Evolutionary conservation across 2,888 invertebrate genomes (phyloP).

Genomic region (Latrodectus hesperus): DNA sequence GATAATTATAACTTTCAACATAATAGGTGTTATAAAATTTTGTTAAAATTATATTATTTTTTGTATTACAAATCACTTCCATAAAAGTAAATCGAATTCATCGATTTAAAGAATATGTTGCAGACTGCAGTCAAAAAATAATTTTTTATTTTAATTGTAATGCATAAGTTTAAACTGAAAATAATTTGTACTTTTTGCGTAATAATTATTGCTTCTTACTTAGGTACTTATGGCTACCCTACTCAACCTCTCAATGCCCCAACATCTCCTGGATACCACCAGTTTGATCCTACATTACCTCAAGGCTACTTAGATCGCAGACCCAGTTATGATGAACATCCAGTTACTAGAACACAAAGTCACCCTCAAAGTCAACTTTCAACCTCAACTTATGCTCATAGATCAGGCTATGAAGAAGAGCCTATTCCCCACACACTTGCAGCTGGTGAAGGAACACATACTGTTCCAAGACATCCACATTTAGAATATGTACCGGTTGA

Average conservation of each 20-base stretch:
- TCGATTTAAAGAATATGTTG: no score
- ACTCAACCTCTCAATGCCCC: slow-evolving; percentile 23
- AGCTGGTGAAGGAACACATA: slow-evolving; percentile 25
- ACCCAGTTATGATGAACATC: slow-evolving; percentile 71
- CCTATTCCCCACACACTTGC: slow-evolving; percentile 20
- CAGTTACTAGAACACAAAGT: slow-evolving; percentile 52
- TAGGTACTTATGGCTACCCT: slow-evolving; percentile 64
- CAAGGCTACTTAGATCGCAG: slow-evolving; percentile 71
- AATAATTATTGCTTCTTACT: background rate
- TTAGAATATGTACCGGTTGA: slow-evolving; percentile 65
- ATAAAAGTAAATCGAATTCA: no score
- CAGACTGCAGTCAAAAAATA: no score
- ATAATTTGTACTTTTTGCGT: no score
- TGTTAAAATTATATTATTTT: no score
- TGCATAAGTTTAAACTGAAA: no score
- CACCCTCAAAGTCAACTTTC: slow-evolving; percentile 38
- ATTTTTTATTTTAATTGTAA: no score
- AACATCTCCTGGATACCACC: slow-evolving; percentile 60
- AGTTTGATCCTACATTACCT: slow-evolving; percentile 66
- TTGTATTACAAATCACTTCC: no score
- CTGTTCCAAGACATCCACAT: slow-evolving; percentile 59
- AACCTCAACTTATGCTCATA: slow-evolving; percentile 67
- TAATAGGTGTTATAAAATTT: no score
- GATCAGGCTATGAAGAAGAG: slow-evolving; percentile 71
- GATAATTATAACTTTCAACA: no score